Evolutionary conservation across 1,140 invertebrate species (phyloP).

Genomic region (Calliphora vicina): DNA sequence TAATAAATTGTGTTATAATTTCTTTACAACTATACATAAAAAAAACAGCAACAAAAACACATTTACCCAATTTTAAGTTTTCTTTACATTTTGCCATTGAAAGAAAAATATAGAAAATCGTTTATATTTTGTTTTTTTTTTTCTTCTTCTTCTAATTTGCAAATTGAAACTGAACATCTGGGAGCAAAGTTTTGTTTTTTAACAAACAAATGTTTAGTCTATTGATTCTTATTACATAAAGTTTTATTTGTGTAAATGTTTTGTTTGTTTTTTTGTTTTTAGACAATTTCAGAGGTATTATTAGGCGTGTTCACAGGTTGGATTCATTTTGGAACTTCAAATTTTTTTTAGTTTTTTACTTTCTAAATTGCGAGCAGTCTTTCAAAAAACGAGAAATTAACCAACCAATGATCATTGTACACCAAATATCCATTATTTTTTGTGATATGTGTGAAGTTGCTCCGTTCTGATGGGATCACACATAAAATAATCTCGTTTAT

Average conservation of each 20-base stretch:
- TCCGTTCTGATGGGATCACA: too few species aligned
- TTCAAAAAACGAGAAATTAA: too few species aligned
- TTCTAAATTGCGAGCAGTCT: too few species aligned
- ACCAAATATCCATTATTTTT: too few species aligned
- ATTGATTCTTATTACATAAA: not conserved
- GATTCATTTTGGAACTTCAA: too few species aligned
- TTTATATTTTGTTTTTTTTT: not conserved
- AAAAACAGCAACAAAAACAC: not conserved
- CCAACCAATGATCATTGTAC: too few species aligned
- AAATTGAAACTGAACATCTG: constrained; percentile 7
- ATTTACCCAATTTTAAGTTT: not conserved
- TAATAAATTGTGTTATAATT: not conserved
- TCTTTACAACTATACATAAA: not conserved
- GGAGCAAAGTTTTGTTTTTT: not conserved
- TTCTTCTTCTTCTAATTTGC: not conserved
- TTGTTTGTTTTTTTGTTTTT: too few species aligned
- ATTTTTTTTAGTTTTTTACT: too few species aligned
- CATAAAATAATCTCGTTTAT: too few species aligned
- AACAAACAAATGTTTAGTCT: not conserved
- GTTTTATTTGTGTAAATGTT: not conserved
- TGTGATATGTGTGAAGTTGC: too few species aligned
- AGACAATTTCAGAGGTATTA: too few species aligned
- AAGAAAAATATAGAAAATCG: not conserved
- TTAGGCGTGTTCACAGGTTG: too few species aligned
- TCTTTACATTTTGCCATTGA: not conserved